Conservation (phyloP, 92 coral and sea anemone species). For the Epizoanthus stellaris region DNA sequence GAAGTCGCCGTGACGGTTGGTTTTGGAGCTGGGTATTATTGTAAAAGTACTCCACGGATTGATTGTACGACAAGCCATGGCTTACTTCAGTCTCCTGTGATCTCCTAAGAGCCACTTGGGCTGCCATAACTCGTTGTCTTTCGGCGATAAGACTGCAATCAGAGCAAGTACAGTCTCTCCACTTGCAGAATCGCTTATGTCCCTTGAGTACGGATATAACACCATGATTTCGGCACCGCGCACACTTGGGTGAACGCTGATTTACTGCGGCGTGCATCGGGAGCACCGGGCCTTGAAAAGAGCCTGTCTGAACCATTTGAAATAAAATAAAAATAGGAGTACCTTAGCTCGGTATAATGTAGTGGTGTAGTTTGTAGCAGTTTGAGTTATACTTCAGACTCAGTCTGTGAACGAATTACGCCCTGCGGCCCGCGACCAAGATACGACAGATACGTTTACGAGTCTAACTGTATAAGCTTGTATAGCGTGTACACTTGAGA, state of each 20-base stretch:
- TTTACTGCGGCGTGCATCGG: constrained; percentile 35
- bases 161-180: constrained; percentile 98
- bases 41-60: constrained; percentile 18
- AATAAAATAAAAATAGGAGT: constrained; percentile 8
- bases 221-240: constrained; percentile 98
- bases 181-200: constrained; percentile 97
- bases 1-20: constrained; percentile 6
- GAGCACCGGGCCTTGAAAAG: constrained; percentile 32
- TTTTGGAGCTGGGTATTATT: constrained; percentile 1
- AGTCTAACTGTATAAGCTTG: constrained; percentile 22
- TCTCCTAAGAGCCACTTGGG: constrained; percentile 96
- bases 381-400: constrained; percentile 2
- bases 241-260: constrained; percentile 97
- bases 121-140: constrained; percentile 98
- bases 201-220: constrained; percentile 97
- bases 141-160: constrained; percentile 98
- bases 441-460: background rate
- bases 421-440: background rate
- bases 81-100: constrained; percentile 86
- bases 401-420: constrained; percentile 6
- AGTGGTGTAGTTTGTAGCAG: background rate
- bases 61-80: constrained; percentile 29
- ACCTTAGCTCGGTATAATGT: constrained; percentile 15
- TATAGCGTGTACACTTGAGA: background rate
- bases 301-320: constrained; percentile 50